phyloP scores from a whole-genome alignment of 2,888 invertebrate species.

The Bellardia bayeri region DNA sequence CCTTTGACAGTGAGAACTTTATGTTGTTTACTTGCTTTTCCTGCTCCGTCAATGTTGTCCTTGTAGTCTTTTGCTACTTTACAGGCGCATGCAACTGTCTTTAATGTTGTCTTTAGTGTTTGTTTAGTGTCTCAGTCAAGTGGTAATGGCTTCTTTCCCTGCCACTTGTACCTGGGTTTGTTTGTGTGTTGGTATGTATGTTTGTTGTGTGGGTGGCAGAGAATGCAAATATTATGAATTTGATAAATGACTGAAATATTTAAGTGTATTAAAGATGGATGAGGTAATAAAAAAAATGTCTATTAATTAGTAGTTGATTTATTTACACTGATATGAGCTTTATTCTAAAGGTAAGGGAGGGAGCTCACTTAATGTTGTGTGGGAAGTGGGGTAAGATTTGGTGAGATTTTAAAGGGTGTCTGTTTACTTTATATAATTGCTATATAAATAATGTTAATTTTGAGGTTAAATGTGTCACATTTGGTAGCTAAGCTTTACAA shows the following conservation, averaged over 20 bases:
- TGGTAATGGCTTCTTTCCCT: not conserved
- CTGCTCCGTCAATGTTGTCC: not conserved
- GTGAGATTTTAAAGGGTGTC: not conserved
- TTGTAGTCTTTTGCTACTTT: not conserved
- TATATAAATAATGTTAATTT: not conserved
- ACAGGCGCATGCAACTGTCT: slow-evolving; percentile 18
- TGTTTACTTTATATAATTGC: not conserved
- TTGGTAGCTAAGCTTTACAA: too few relatives aligned
- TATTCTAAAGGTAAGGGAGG: not conserved
- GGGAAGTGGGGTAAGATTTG: not conserved
- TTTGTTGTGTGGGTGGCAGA: not conserved
- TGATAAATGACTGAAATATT: slow-evolving; percentile 65
- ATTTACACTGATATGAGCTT: slow-evolving; percentile 21
- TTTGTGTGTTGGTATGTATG: not conserved
- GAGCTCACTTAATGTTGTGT: not conserved
- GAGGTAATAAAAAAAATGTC: slow-evolving; percentile 45
- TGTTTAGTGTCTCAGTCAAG: slow-evolving; percentile 24
- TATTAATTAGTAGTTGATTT: slow-evolving; percentile 53
- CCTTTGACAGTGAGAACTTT: slow-evolving; percentile 50
- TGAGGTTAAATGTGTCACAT: too few relatives aligned
- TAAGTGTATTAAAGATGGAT: slow-evolving; percentile 51
- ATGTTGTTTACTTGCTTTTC: slow-evolving; percentile 19
- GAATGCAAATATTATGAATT: slow-evolving; percentile 56
- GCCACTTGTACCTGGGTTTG: not conserved
- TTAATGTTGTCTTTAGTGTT: slow-evolving; percentile 49